A percentile compares a stretch with the other conserved stretches of the same genome.
Evolutionary conservation across 2,797 vertebrate genomes (phyloP).

Genomic region (Alouatta caraya): DNA sequence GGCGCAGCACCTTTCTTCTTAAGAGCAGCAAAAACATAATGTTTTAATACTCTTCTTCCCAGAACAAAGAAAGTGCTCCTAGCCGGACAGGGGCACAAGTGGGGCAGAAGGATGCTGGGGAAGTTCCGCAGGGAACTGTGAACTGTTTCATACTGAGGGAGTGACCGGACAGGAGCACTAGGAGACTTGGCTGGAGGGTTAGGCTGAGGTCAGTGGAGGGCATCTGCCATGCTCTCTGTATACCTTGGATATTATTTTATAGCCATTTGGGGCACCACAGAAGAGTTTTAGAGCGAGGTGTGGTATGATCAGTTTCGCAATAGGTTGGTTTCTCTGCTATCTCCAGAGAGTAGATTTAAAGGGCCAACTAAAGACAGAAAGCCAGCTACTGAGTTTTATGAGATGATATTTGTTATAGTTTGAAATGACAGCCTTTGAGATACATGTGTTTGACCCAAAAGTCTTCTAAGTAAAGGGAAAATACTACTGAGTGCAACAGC

Average conservation of each 20-base stretch:
- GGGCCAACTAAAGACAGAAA: not conserved
- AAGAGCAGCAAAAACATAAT: not conserved
- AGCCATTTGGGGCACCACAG: not conserved
- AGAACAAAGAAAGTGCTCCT: not conserved
- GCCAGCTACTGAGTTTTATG: not conserved
- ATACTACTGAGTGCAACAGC: not conserved
- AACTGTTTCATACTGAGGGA: not conserved
- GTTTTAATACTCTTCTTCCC: not conserved
- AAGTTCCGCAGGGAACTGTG: not conserved
- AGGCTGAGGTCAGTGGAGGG: not conserved
- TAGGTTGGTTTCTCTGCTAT: not conserved
- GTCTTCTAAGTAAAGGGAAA: slow-evolving; percentile 36
- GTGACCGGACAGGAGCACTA: not conserved
- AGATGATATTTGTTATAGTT: slow-evolving; percentile 36
- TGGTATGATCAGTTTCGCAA: not conserved
- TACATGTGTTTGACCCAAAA: not conserved
- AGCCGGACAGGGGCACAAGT: not conserved
- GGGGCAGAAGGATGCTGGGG: not conserved
- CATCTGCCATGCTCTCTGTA: accelerated
- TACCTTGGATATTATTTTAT: not conserved
- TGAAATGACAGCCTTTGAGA: slow-evolving; percentile 30
- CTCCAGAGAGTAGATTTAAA: not conserved
- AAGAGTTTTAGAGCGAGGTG: not conserved
- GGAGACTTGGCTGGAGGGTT: not conserved
- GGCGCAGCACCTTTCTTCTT: not conserved